phyloP scores from a whole-genome alignment of 2,888 invertebrate genomes.

The Ennomos quercinarius region DNA sequence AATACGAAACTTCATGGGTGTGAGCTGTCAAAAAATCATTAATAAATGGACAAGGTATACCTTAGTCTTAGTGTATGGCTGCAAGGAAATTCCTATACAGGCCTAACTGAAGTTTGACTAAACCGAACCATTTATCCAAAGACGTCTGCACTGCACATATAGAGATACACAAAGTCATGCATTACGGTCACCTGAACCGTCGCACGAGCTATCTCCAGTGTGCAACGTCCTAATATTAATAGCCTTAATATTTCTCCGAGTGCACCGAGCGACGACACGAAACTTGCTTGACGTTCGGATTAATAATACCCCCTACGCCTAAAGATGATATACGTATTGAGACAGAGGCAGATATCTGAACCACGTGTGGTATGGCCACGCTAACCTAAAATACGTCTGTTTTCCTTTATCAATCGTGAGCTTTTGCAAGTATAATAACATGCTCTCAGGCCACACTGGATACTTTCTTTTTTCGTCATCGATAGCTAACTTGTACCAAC shows the following conservation, averaged over 20 bases:
- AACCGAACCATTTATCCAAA: conserved; percentile 34
- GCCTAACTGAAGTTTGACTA: conserved; percentile 1
- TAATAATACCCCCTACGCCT: conserved; percentile 62
- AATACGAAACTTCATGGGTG: too few species aligned
- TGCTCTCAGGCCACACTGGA: too few species aligned
- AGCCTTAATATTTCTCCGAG: conserved; percentile 74
- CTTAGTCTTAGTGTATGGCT: not conserved
- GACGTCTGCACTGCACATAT: conserved; percentile 35
- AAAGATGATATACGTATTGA: conserved; percentile 45
- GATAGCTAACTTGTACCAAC: too few species aligned
- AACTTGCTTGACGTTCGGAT: conserved; percentile 69
- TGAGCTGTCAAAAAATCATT: too few species aligned
- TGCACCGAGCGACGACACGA: conserved; percentile 68
- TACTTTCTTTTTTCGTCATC: too few species aligned
- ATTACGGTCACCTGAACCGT: conserved; percentile 67
- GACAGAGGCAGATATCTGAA: conserved; percentile 30
- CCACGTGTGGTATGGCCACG: conserved; percentile 28
- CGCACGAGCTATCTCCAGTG: conserved; percentile 68
- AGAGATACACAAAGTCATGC: conserved; percentile 53
- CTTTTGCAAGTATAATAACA: too few species aligned
- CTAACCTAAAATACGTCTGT: not conserved
- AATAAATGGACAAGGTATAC: too few species aligned
- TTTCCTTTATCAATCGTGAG: too few species aligned
- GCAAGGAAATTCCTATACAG: not conserved
- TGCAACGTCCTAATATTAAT: conserved; percentile 79